A percentile compares a stretch with the other conserved stretches of the same genome.
Conservation (phyloP, 2,113 vertebrate species). For the Athene noctua region DNA sequence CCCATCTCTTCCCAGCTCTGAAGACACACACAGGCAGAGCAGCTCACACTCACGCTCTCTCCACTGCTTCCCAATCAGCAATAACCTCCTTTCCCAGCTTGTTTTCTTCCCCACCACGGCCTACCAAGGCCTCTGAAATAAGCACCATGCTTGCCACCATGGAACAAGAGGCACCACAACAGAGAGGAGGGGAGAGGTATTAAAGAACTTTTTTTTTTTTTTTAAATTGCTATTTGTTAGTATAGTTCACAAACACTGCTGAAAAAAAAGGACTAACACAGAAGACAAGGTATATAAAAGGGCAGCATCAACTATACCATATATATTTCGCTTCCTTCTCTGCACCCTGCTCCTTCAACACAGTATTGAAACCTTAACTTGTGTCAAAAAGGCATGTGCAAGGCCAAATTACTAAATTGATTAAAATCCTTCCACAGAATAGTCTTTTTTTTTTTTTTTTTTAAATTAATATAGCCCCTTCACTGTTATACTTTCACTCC, state of each 20-base stretch:
- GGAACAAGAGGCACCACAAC: not conserved
- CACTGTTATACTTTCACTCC: not conserved
- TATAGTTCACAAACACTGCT: not conserved
- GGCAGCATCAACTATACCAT: accelerated
- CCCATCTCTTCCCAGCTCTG: not conserved
- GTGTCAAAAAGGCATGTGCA: not conserved
- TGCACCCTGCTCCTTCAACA: not conserved
- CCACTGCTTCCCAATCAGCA: not conserved
- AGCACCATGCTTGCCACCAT: accelerated
- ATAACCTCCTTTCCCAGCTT: not conserved
- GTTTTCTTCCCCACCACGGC: not conserved
- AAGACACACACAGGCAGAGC: not conserved
- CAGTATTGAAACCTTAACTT: not conserved
- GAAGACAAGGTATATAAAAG: not conserved
- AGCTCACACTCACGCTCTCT: not conserved
- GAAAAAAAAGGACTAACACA: not conserved
- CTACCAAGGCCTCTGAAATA: not conserved
- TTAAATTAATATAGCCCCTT: not conserved
- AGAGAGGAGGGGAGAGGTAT: not conserved
- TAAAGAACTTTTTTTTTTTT: not conserved
- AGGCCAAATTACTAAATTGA: not conserved
- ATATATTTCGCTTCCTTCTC: not conserved
- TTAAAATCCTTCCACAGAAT: not conserved
- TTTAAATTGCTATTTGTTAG: not conserved
- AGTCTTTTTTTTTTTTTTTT: not conserved